Conservation (phyloP, 2,113 vertebrate genomes). For the Osmerus mordax region DNA sequence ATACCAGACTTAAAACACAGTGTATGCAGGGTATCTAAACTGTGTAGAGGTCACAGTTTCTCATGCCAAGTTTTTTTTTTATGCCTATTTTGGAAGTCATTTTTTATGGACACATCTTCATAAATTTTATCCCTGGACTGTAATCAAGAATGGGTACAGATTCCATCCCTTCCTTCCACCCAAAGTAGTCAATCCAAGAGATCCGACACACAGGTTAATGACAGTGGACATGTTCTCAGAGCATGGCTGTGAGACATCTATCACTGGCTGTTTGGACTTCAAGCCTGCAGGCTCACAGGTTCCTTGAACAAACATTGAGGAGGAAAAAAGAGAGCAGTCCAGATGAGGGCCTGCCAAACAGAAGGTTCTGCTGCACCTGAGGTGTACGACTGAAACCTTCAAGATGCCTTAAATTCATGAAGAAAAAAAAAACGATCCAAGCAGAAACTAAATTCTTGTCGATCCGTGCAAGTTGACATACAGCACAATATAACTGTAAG, state of each 20-base stretch:
- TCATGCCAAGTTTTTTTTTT: background rate
- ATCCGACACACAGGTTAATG: constrained; percentile 45
- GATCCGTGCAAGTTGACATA: too few relatives aligned
- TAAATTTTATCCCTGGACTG: constrained; percentile 15
- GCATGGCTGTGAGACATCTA: constrained; percentile 37
- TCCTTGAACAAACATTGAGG: constrained; percentile 34
- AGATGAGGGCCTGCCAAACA: constrained; percentile 9
- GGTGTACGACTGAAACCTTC: too few relatives aligned
- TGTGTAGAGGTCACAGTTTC: too few relatives aligned
- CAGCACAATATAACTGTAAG: too few relatives aligned
- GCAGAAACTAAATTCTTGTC: too few relatives aligned
- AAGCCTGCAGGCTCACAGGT: constrained; percentile 34
- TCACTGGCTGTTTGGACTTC: constrained; percentile 35
- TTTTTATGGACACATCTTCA: background rate
- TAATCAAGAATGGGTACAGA: constrained; percentile 43
- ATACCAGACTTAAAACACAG: too few relatives aligned
- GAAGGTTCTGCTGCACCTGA: constrained; percentile 3
- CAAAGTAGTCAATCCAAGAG: constrained; percentile 32
- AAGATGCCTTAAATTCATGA: too few relatives aligned
- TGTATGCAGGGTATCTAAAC: too few relatives aligned
- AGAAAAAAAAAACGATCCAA: too few relatives aligned
- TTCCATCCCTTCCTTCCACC: constrained; percentile 26
- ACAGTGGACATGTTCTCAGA: constrained; percentile 44
- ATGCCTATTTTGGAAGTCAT: background rate
- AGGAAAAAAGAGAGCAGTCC: background rate